These are phyloP conservation scores for Promerops cafer DNA, from an alignment of 2,113 vertebrate species.

Conservation along the genomic window DNA sequence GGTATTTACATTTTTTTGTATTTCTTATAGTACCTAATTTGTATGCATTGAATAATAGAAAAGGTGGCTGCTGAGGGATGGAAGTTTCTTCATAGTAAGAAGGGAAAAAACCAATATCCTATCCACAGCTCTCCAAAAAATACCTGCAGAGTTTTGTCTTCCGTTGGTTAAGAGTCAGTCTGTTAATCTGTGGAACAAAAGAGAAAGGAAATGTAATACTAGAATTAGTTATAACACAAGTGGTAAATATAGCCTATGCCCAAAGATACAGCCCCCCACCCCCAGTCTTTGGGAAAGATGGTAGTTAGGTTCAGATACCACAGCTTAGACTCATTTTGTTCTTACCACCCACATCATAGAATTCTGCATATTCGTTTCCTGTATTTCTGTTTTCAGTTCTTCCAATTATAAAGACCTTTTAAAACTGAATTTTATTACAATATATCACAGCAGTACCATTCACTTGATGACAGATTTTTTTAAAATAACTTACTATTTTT, in stretches of 20 bases:
- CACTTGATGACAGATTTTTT: background rate
- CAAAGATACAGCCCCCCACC: background rate
- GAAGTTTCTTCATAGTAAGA: background rate
- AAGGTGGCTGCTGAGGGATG: background rate
- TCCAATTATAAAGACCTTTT: background rate
- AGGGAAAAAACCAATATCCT: background rate
- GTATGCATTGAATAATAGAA: background rate
- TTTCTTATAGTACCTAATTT: background rate
- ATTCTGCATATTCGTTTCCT: background rate
- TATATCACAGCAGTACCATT: background rate
- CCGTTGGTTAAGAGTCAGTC: background rate
- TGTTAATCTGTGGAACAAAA: background rate
- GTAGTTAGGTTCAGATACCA: background rate
- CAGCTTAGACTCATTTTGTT: background rate
- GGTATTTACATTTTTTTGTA: background rate
- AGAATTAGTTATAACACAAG: background rate
- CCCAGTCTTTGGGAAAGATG: background rate
- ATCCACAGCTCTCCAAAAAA: background rate
- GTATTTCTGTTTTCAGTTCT: constrained; percentile 3
- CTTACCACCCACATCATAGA: background rate
- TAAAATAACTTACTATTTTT: background rate
- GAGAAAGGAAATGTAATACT: background rate
- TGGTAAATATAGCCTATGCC: background rate
- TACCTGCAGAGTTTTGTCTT: background rate
- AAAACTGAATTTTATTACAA: background rate